Evolutionary conservation across 2,113 vertebrate genomes (phyloP).

Genomic region (Catharus bicknelli): DNA sequence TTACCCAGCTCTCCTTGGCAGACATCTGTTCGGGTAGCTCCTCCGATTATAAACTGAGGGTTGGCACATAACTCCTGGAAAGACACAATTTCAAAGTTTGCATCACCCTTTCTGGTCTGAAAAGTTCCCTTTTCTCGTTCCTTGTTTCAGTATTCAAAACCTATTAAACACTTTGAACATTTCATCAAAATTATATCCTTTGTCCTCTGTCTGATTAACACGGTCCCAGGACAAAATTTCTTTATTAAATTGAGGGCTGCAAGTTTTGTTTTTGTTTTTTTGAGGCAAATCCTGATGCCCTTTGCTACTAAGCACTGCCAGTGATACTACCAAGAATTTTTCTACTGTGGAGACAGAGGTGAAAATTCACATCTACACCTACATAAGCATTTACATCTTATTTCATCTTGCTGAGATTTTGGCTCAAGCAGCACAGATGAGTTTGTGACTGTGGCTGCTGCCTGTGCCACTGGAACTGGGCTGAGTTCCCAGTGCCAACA

Average conservation of each 20-base stretch:
- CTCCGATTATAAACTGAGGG: conserved; percentile 86
- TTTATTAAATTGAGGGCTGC: background rate
- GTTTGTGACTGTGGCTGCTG: background rate
- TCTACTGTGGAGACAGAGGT: background rate
- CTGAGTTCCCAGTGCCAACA: background rate
- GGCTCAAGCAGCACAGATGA: background rate
- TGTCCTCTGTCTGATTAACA: background rate
- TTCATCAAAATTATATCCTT: background rate
- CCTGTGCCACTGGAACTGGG: background rate
- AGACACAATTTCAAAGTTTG: background rate
- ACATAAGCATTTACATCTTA: accelerated
- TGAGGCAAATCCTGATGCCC: background rate
- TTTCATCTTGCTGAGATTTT: background rate
- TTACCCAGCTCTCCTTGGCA: conserved; percentile 86
- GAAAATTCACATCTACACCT: background rate
- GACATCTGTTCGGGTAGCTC: conserved; percentile 88
- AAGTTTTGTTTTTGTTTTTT: background rate
- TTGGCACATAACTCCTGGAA: conserved; percentile 83
- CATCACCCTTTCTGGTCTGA: background rate
- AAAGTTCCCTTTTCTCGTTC: background rate
- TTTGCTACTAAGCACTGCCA: background rate
- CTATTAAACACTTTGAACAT: background rate
- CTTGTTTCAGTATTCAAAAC: background rate
- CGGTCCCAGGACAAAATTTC: accelerated
- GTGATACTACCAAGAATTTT: background rate